Percentiles rank a stretch among this genome's conserved stretches.
phyloP scores from a whole-genome alignment of 2,888 invertebrate genomes.

The Microdon myrmicae region DNA sequence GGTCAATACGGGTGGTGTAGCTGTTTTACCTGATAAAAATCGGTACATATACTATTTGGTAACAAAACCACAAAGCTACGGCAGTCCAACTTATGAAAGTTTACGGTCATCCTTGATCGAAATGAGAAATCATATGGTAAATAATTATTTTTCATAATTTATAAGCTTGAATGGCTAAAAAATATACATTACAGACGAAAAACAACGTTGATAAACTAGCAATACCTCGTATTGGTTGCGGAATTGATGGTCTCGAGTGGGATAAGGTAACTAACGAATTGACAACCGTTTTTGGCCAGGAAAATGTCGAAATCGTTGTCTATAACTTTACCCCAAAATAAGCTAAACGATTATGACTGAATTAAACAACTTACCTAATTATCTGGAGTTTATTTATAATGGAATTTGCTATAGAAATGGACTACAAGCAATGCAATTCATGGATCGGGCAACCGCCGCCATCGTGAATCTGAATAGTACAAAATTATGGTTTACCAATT shows the following conservation, averaged over 20 bases:
- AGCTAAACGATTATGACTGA: slow-evolving; percentile 1
- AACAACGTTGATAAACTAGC: slow-evolving; percentile 70
- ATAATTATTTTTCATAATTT: slow-evolving; percentile 62
- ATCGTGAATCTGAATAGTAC: too few species aligned
- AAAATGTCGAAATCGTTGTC: slow-evolving; percentile 68
- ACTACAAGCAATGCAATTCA: too few species aligned
- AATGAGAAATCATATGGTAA: slow-evolving; percentile 65
- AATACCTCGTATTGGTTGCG: slow-evolving; percentile 76
- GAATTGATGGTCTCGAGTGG: slow-evolving; percentile 75
- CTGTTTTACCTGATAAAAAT: slow-evolving; percentile 65
- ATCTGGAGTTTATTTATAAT: too few species aligned
- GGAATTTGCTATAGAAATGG: too few species aligned
- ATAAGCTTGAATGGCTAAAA: not conserved
- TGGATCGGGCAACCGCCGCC: too few species aligned
- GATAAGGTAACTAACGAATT: slow-evolving; percentile 69
- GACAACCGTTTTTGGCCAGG: slow-evolving; percentile 68
- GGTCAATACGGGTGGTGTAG: slow-evolving; percentile 66
- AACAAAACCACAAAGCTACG: slow-evolving; percentile 70
- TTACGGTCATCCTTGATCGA: slow-evolving; percentile 66
- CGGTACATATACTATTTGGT: slow-evolving; percentile 72
- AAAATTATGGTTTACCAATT: too few species aligned
- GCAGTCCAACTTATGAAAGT: slow-evolving; percentile 69
- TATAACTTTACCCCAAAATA: slow-evolving; percentile 68
- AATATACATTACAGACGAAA: slow-evolving; percentile 54
- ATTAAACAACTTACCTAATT: not conserved